These are phyloP conservation scores for Scomber scombrus DNA, from an alignment of 2,113 vertebrate species.

Conservation along the genomic window DNA sequence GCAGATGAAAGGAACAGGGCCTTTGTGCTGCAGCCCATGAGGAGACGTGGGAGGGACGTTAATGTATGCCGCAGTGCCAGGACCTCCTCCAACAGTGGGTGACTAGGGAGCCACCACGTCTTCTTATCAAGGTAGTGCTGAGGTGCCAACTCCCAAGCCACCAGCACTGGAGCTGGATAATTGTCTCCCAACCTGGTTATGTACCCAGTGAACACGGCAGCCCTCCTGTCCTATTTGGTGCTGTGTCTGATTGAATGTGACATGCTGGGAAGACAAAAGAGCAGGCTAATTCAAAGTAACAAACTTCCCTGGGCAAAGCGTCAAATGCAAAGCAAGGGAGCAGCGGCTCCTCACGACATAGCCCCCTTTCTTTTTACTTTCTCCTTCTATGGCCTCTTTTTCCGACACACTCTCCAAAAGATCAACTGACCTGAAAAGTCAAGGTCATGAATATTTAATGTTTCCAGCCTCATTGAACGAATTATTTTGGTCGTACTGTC, in stretches of 20 bases:
- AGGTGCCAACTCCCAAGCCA: constrained; percentile 91
- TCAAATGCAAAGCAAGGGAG: constrained; percentile 71
- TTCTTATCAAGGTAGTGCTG: constrained; percentile 90
- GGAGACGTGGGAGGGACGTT: constrained; percentile 82
- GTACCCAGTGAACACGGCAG: constrained; percentile 90
- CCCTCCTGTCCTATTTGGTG: constrained; percentile 83
- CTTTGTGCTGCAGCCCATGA: constrained; percentile 73
- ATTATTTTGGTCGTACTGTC: constrained; percentile 73
- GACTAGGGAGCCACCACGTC: constrained; percentile 89
- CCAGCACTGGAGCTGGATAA: constrained; percentile 71
- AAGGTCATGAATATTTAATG: constrained; percentile 80
- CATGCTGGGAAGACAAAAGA: constrained; percentile 96
- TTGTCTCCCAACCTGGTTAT: constrained; percentile 91
- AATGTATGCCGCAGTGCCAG: constrained; percentile 88
- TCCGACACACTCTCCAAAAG: constrained; percentile 55
- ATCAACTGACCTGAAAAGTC: constrained; percentile 81
- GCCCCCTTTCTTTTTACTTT: constrained; percentile 45
- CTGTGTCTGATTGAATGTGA: constrained; percentile 93
- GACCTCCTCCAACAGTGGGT: constrained; percentile 79
- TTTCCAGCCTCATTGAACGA: constrained; percentile 71
- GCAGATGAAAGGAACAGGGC: constrained; percentile 87
- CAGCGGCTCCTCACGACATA: constrained; percentile 82
- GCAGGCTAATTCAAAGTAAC: constrained; percentile 95
- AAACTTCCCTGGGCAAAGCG: constrained; percentile 93
- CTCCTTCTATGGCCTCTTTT: constrained; percentile 52